Evolutionary conservation across 2,888 invertebrate species (phyloP), one percentile per base, ranked within the genome.

Genomic region (Galerucella calmariensis): DNA sequence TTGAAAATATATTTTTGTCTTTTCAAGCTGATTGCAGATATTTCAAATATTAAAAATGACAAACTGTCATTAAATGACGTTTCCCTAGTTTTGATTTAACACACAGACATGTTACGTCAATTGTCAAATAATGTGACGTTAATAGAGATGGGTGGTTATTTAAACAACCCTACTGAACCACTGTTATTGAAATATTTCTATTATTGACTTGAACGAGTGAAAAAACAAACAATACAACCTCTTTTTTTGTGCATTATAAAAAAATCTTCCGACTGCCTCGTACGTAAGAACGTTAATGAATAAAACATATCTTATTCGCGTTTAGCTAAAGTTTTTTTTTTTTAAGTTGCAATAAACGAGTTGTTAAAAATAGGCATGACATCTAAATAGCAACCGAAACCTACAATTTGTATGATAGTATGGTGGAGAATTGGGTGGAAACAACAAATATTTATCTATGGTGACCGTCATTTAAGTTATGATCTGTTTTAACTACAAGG

Each of bases 291-390:
- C 27, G 24, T 69, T 69, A 44, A 61, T 69, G 61, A 69, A 69
- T 69, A 69, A 71, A 63, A 71, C 71, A 65, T 71, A 56, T 65
- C 65, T 71, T 71, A 65, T 65, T 62, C 62, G 70, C 48, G 61
- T 58, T 59, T 16, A 69, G 46, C 35, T 12, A 41, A 62, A 62
- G 41, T n/a, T 58, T 58, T 68, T 58, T 67, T 67, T 58, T 69
- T 41, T 67, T 8, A 8, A 35, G 35, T 35, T 35, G 35, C 35
- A 8, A 35, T 35, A 35, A 71, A 56, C 46, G 65, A 65, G 71
- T 65, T 65, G 71, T 71, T 71, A 71, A 71, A 71, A 65, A 71
- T 71, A 71, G 65, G 44, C 56, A 71, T 71, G 71, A 71, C 65
- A 71, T 70, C 70, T 20, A 63, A 53, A 63, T 48, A 44, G 11